Evolutionary conservation across 2,797 vertebrate genomes (phyloP), one percentile per base, ranked within the genome.

Genomic region (Danio tinwini): DNA sequence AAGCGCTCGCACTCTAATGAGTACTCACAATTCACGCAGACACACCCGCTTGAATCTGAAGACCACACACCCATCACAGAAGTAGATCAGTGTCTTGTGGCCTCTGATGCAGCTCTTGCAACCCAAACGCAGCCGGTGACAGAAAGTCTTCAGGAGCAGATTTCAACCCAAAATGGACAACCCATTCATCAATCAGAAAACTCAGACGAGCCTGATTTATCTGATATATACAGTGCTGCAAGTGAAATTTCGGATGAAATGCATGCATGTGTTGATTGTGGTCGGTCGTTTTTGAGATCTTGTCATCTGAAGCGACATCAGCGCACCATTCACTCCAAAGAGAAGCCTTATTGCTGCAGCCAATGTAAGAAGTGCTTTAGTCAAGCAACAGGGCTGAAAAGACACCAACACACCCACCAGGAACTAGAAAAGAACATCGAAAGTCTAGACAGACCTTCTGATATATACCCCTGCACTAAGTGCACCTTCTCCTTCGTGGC

Each of bases 311-410:
- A 86, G 84, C 90, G 93, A 73, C 93, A 95, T 85, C 89, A 89
- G 84, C 93, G 89, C 0, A 91, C 90, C 3, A 93, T 94, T 44
- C 94, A 95, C 84, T 90, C 91, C 0, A 94, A 93, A 86, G 92
- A 90, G 68, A 92, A 93, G 0, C 93, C 93, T 8, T 94, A 93
- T 85, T 94, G 93, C 85, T 95, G 93, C 86, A 78, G 85, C 5
- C 88, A 87, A n/a, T 94, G 94, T 84, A 88, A 87, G 80, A 89
- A 92, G 3, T 92, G 91, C 9, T 95, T 95, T 17, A 92, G 90
- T 81, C 94, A 94, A 79, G 91, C 92, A 0, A 93, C 92, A 0
- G 92, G 93, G 6, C 81, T 94, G 19, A 90, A 92, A 76, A 86
- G 93, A 84, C 94, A 95, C 86, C 92, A 93, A 83, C 86, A 87